Conservation (phyloP, 2,888 invertebrate genomes). For the Scotopteryx bipunctaria region DNA sequence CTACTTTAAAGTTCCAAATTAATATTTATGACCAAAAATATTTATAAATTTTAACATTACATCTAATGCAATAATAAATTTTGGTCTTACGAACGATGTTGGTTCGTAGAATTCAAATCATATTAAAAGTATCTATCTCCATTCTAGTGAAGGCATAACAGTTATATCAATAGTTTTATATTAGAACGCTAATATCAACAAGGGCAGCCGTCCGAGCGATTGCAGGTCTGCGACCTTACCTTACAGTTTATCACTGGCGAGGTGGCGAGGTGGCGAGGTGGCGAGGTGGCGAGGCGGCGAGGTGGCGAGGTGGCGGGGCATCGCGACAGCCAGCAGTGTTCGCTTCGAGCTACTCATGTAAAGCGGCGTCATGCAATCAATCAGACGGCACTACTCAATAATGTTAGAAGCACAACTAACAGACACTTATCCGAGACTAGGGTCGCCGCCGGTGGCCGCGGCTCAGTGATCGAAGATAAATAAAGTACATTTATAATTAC, state of each 20-base stretch:
- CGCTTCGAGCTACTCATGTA: constrained; percentile 18
- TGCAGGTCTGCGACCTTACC: constrained; percentile 20
- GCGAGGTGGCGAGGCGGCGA: no score
- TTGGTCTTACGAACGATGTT: constrained; percentile 36
- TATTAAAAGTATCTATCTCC: constrained; percentile 38
- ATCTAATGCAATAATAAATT: constrained; percentile 5
- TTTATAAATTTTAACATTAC: neutral
- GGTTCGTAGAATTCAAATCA: constrained; percentile 46
- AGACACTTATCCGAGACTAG: constrained; percentile 69
- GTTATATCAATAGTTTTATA: constrained; percentile 47
- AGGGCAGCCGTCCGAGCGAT: constrained; percentile 45
- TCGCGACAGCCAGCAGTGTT: constrained; percentile 1
- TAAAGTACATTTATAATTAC: constrained; percentile 77
- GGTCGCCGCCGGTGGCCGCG: constrained; percentile 61
- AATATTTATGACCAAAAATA: constrained; percentile 1
- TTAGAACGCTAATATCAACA: constrained; percentile 66
- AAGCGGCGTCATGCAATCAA: constrained; percentile 13
- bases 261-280: no score
- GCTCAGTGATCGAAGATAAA: constrained; percentile 81
- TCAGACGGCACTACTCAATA: constrained; percentile 26
- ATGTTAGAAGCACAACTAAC: constrained; percentile 65
- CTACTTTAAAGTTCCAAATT: neutral
- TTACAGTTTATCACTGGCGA: neutral
- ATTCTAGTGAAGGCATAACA: constrained; percentile 61
- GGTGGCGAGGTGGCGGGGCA: no score